Evolutionary conservation across 2,797 vertebrate genomes (phyloP), one percentile per base, ranked within the genome.

Genomic region (Enteromius paludinosus): DNA sequence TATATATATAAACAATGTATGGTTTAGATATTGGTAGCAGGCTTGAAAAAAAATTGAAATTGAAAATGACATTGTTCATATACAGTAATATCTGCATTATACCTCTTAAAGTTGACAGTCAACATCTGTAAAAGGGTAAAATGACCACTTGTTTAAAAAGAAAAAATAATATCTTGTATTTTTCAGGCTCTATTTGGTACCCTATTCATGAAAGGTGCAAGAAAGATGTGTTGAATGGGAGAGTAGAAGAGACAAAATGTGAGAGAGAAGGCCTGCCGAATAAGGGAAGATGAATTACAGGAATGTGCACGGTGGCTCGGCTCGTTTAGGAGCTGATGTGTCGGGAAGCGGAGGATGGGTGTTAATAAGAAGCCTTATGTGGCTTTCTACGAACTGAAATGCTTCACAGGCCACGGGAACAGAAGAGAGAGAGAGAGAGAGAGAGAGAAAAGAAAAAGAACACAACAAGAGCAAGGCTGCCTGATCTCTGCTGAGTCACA

Each of bases 261-360:
- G 47, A 47, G 78, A 45, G 76, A 54, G 49, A 74, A 79, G 70
- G 76, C 73, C 78, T 59, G 61, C 38, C 20, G 45, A 75, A 79
- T 75, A 70, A 38, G 35, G 74, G 65, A 62, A 79, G 83, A 88
- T 88, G 82, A 86, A 84, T 84, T 59, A 82, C 56, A 62, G 75
- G 49, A 78, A 84, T 61, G 79, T 75, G 74, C n/a, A 43, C n/a
- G 25, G 41, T 64, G 84, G 74, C 30, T 74, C 52, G 80, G 45
- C 83, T 88, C 80, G 83, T 90, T 88, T 83, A 72, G 68, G 66
- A 87, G 80, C 82, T 84, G 84, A 86, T 88, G 89, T 86, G 79
- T 84, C 3, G 83, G 77, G 49, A 72, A 86, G 59, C 69, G 25
- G 77, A 71, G 81, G 71, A 87, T 76, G 80, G 64, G 82, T 83